Evolutionary conservation across 2,797 vertebrate genomes (phyloP).

Genomic region (Sciurus carolinensis): DNA sequence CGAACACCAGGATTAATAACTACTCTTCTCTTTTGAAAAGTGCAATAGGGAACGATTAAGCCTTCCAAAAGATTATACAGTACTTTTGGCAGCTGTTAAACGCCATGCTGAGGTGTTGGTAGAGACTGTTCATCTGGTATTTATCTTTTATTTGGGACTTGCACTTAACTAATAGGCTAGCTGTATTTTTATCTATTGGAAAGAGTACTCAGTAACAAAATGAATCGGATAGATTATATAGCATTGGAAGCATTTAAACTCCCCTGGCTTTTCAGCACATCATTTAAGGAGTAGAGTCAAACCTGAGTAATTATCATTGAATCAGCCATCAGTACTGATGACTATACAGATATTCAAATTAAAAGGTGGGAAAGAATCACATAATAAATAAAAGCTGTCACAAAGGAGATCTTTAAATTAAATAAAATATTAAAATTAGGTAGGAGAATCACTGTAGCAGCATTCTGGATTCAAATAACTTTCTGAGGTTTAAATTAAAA

Average conservation of each 20-base stretch:
- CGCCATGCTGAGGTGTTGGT: constrained; percentile 74
- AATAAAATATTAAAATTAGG: constrained; percentile 41
- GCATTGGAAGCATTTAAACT: constrained; percentile 71
- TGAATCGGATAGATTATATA: constrained; percentile 70
- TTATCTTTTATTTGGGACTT: constrained; percentile 77
- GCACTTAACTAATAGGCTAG: constrained; percentile 82
- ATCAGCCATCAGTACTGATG: background rate
- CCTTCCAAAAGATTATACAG: constrained; percentile 80
- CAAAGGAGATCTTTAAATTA: background rate
- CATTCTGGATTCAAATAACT: constrained; percentile 15
- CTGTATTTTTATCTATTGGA: constrained; percentile 77
- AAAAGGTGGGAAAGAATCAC: constrained; percentile 32
- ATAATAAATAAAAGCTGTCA: constrained; percentile 9
- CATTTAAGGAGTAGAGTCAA: constrained; percentile 63
- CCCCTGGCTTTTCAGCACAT: background rate
- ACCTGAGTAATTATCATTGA: constrained; percentile 32
- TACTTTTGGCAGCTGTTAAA: constrained; percentile 81
- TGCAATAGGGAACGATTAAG: constrained; percentile 84
- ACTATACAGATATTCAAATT: constrained; percentile 41
- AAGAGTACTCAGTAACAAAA: constrained; percentile 56
- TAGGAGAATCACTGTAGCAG: background rate
- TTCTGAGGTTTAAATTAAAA: constrained; percentile 36
- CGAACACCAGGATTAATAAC: constrained; percentile 84
- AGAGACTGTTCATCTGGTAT: constrained; percentile 80
- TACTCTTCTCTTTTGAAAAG: constrained; percentile 79